Conservation (phyloP, 2,797 vertebrate species). For the Podarcis lilfordi region DNA sequence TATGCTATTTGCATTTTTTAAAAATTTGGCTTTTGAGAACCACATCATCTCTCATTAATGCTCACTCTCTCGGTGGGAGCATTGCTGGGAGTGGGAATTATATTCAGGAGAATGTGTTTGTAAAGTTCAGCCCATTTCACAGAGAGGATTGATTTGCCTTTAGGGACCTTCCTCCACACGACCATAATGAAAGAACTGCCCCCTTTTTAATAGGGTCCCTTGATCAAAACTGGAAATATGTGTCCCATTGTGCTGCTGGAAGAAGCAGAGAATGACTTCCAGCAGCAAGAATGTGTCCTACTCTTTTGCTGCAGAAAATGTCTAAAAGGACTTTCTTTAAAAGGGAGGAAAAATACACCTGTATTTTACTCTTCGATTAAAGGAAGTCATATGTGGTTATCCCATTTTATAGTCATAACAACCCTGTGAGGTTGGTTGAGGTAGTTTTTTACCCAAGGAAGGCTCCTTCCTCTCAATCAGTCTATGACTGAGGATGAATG, state of each 20-base stretch:
- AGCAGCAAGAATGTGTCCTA: neutral
- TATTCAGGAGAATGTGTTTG: neutral
- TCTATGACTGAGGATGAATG: neutral
- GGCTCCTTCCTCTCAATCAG: neutral
- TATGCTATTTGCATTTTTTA: neutral
- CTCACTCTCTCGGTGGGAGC: neutral
- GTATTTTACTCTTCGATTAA: neutral
- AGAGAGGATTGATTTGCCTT: neutral
- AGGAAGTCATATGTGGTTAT: neutral
- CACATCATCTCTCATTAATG: neutral
- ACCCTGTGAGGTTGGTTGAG: neutral
- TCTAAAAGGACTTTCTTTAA: neutral
- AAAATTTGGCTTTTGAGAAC: no score
- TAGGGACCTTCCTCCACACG: neutral
- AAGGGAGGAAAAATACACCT: no score
- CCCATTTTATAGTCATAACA: neutral
- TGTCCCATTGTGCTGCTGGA: neutral
- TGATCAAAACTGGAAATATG: neutral
- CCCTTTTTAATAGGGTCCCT: neutral
- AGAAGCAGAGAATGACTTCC: neutral
- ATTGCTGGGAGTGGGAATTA: neutral
- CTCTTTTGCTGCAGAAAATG: neutral
- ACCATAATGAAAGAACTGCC: neutral
- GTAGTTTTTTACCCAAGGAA: neutral
- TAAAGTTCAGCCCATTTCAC: neutral